These are phyloP conservation scores for Equus quagga DNA, from an alignment of 2,113 vertebrate species.

Conservation along the genomic window DNA sequence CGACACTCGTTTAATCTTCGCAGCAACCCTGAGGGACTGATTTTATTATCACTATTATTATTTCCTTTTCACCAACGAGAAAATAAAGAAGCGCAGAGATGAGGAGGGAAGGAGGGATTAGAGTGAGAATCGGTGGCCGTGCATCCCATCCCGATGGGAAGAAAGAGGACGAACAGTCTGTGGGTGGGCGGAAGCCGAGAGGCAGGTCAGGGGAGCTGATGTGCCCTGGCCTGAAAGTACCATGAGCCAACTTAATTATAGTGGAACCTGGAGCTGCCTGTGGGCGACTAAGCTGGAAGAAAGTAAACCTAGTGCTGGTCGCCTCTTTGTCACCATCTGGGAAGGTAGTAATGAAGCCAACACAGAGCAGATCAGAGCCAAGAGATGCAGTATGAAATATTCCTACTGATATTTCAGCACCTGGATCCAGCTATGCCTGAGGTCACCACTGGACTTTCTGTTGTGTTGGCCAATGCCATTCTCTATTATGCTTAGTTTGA, in stretches of 20 bases:
- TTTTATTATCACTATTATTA: neutral
- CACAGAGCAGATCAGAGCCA: neutral
- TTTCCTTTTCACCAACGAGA: neutral
- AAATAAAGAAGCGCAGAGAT: neutral
- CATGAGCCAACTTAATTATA: neutral
- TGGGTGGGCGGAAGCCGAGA: neutral
- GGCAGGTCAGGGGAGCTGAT: neutral
- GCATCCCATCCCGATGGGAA: accelerated
- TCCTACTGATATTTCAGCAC: neutral
- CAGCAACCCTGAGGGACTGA: neutral
- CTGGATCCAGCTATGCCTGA: neutral
- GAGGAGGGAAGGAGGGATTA: neutral
- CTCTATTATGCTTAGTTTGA: neutral
- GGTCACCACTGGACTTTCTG: neutral
- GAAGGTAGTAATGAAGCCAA: neutral
- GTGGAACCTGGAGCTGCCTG: neutral
- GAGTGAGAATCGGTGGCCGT: neutral
- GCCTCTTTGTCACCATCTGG: neutral
- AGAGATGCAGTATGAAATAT: neutral
- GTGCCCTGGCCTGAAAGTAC: neutral
- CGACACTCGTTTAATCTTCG: neutral
- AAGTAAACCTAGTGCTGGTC: neutral
- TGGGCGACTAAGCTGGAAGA: neutral
- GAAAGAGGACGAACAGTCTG: neutral
- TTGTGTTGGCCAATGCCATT: neutral